Percentiles rank a stretch among this genome's conserved stretches.
Conservation (phyloP, 23 tunicate species). For the Styela plicata region DNA sequence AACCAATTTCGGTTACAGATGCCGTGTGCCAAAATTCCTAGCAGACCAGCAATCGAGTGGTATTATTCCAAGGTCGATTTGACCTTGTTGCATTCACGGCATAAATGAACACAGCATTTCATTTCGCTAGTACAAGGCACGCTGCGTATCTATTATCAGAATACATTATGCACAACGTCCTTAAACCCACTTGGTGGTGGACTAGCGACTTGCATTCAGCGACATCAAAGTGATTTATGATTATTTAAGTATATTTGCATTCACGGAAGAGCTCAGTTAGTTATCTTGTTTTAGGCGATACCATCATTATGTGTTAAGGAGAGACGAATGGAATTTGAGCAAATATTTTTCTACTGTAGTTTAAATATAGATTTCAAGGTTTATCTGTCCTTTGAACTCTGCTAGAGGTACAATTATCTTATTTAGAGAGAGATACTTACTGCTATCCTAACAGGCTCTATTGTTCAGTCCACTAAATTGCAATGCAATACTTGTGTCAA, state of each 20-base stretch:
- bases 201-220: neutral
- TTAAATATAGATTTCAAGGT: neutral
- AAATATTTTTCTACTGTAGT: neutral
- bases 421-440: neutral
- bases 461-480: too few species aligned
- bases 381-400: neutral
- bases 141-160: too few species aligned
- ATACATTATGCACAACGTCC: too few species aligned
- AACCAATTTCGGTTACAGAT: neutral
- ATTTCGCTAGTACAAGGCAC: too few species aligned
- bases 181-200: too few species aligned
- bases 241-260: too few species aligned
- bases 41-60: neutral
- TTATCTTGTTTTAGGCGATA: too few species aligned
- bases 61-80: neutral
- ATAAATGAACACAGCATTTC: too few species aligned
- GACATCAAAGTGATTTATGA: neutral
- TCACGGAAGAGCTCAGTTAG: too few species aligned
- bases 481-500: too few species aligned
- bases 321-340: neutral
- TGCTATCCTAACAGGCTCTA: too few species aligned
- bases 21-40: neutral
- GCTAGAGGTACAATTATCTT: neutral
- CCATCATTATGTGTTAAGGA: too few species aligned
- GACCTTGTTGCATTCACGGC: neutral